These are phyloP conservation scores for Leptoclinus maculatus DNA, from an alignment of 2,797 vertebrate species.

Conservation along the genomic window DNA sequence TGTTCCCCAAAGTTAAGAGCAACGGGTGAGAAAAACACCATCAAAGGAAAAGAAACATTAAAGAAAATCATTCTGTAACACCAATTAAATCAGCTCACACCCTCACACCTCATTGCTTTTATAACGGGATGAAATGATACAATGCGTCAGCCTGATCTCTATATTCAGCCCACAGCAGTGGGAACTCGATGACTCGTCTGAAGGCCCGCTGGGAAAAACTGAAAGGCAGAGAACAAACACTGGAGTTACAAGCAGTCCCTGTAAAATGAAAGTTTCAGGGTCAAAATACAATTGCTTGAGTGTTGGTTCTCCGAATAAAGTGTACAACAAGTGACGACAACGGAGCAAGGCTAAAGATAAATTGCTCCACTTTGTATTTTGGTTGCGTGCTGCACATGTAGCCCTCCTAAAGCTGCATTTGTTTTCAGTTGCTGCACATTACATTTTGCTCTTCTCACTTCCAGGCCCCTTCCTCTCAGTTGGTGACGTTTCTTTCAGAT, in stretches of 20 bases:
- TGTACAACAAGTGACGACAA: neutral
- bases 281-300: neutral
- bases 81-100: neutral
- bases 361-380: neutral
- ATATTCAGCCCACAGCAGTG: neutral
- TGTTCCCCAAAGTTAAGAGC: too few species aligned
- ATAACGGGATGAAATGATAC: conserved; percentile 1
- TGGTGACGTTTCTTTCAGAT: neutral
- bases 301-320: neutral
- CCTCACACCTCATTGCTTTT: too few species aligned
- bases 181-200: neutral
- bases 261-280: conserved; percentile 23
- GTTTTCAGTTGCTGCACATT: conserved; percentile 1
- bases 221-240: conserved; percentile 20
- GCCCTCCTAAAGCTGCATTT: neutral
- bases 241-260: neutral
- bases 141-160: conserved; percentile 9
- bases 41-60: neutral
- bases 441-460: neutral
- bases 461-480: neutral
- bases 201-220: neutral
- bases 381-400: neutral
- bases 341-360: conserved; percentile 3
- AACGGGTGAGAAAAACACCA: neutral
- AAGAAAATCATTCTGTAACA: neutral